These are phyloP conservation scores for Shargacucullia verbasci DNA, from an alignment of 2,888 invertebrate genomes.

Conservation along the genomic window DNA sequence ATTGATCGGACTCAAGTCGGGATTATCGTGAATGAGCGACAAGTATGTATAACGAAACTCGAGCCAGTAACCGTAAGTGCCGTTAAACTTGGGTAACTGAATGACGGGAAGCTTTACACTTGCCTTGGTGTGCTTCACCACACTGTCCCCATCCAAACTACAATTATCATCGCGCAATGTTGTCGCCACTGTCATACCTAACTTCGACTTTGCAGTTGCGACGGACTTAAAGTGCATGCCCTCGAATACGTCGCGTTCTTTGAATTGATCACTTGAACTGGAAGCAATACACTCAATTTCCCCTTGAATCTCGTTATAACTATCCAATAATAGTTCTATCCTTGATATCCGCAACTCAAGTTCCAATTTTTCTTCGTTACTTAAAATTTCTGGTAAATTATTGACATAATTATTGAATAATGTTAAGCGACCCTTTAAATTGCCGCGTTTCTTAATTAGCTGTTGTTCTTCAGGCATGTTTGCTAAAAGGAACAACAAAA, in stretches of 20 bases:
- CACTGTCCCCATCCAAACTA: neutral
- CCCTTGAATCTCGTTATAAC: neutral
- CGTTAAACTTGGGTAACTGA: too few species aligned
- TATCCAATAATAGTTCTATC: conserved; percentile 1
- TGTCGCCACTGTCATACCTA: neutral
- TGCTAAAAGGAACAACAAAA: neutral
- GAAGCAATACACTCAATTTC: conserved; percentile 1
- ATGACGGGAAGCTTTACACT: neutral
- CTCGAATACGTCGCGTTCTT: neutral
- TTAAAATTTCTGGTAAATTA: neutral
- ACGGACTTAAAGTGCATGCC: neutral
- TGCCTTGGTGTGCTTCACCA: neutral
- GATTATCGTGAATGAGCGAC: neutral
- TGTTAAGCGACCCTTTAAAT: neutral
- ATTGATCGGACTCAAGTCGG: neutral
- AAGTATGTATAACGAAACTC: neutral
- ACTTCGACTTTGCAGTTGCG: neutral
- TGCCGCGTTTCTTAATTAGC: neutral
- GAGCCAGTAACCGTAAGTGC: neutral
- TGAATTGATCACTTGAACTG: neutral
- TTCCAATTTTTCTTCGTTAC: neutral
- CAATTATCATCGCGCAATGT: neutral
- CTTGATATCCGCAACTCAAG: conserved; percentile 1
- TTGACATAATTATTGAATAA: neutral
- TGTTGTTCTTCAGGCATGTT: conserved; percentile 1